Conservation (phyloP, 2,888 invertebrate genomes). For the Quadroppia sp. region DNA sequence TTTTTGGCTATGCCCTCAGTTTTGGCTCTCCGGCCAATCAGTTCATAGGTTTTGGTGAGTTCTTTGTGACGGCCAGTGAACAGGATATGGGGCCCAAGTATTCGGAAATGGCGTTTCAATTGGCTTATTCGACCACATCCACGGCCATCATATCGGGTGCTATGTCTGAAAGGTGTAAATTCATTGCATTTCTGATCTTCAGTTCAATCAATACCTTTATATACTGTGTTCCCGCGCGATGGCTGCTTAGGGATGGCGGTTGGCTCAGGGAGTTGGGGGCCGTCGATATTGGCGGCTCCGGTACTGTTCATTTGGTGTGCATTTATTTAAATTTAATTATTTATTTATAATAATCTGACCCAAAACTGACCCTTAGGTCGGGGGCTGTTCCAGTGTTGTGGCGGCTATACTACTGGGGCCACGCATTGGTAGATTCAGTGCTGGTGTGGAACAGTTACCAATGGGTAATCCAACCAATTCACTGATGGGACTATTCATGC, state of each 20-base stretch:
- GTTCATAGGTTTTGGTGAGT: conserved; percentile 61
- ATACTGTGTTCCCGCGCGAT: conserved; percentile 77
- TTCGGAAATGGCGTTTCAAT: conserved; percentile 52
- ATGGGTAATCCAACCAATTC: conserved; percentile 85
- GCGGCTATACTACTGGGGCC: conserved; percentile 87
- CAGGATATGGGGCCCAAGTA: conserved; percentile 51
- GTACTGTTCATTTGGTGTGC: conserved; percentile 74
- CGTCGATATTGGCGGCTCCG: conserved; percentile 88
- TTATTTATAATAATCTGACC: not conserved
- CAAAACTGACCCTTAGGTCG: conserved; percentile 69
- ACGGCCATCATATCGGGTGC: conserved; percentile 90
- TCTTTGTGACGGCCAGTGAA: conserved; percentile 52
- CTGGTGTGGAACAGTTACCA: conserved; percentile 66
- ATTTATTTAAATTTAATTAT: not conserved
- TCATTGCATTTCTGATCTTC: conserved; percentile 86
- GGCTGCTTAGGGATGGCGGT: conserved; percentile 50
- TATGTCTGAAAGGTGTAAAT: conserved; percentile 75
- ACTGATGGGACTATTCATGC: conserved; percentile 81
- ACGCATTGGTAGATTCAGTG: conserved; percentile 68
- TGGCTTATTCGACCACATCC: conserved; percentile 80
- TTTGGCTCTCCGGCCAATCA: conserved; percentile 69
- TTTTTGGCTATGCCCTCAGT: conserved; percentile 86
- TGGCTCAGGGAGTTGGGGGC: conserved; percentile 60
- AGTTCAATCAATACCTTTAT: conserved; percentile 81
- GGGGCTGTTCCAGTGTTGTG: conserved; percentile 71